Percentiles rank a stretch among this genome's conserved stretches.
These are phyloP conservation scores for Pardosa pseudoannulata DNA, from an alignment of 2,888 invertebrate species.

Conservation along the genomic window DNA sequence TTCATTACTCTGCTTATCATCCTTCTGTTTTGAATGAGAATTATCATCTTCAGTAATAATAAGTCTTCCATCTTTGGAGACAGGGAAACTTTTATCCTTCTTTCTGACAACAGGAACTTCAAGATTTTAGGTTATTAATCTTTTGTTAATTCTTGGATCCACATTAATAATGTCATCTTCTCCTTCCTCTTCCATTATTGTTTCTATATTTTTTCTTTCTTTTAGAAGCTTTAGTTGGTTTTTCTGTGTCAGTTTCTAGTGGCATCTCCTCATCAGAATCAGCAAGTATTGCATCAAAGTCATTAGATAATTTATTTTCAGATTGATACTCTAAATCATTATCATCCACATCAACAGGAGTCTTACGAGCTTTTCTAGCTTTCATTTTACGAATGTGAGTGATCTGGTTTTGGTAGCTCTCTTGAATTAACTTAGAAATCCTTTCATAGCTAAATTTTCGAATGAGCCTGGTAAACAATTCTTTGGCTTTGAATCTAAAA, in stretches of 20 bases:
- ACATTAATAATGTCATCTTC: constrained; percentile 89
- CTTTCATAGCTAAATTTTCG: constrained; percentile 80
- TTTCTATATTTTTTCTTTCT: constrained; percentile 76
- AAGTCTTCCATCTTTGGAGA: constrained; percentile 88
- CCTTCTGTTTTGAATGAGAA: constrained; percentile 72
- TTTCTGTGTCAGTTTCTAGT: constrained; percentile 73
- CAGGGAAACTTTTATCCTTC: constrained; percentile 85
- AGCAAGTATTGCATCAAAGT: constrained; percentile 87
- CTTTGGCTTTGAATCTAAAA: constrained; percentile 80
- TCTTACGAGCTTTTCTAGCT: constrained; percentile 81
- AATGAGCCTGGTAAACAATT: constrained; percentile 72
- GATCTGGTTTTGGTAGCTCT: constrained; percentile 82
- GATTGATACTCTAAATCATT: constrained; percentile 77
- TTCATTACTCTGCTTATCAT: background rate
- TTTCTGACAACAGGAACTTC: constrained; percentile 76
- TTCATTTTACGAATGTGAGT: constrained; percentile 89
- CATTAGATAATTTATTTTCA: background rate
- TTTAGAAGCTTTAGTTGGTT: constrained; percentile 78
- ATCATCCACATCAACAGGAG: constrained; percentile 77
- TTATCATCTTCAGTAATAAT: constrained; percentile 83
- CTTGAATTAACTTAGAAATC: constrained; percentile 85
- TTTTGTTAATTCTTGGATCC: constrained; percentile 87
- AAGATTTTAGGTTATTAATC: constrained; percentile 87
- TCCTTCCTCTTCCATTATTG: constrained; percentile 90
- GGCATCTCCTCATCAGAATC: constrained; percentile 79